Evolutionary conservation across 2,888 invertebrate species (phyloP), one percentile per base, ranked within the genome.

Genomic region (Dynastes maya): DNA sequence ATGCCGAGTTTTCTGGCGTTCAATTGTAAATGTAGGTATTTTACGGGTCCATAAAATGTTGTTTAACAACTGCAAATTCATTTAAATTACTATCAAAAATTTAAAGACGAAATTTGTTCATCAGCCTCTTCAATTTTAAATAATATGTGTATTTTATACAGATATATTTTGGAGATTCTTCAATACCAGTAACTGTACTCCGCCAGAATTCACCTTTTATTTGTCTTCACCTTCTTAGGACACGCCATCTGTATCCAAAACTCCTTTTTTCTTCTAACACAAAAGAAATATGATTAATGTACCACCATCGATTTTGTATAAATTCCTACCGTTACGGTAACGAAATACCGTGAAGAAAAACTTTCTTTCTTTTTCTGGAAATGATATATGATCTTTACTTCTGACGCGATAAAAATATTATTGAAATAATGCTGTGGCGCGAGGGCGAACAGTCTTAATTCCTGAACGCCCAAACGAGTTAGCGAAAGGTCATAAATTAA

Each of bases 381-480:
- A 72, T 72, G 72, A 72, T 72, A 40, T 72, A 72, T 40, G 72
- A 58, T 40, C 40, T 72, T 27, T 58, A 72, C 58, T 61, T 72
- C 58, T 72, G 55, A 58, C 72, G 27, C 72, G 72, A 72, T 72
- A 72, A 72, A 72, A 72, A 72, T 72, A 72, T 58, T 72, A 72
- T 72, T 72, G 72, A 72, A 58, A 72, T 72, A 72, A 72, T 72
- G 37, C 71, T 9, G 72, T 16, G 11, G 64, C 64, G 37, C 13
- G 45, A 49, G 49, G 40, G 55, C 8, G 72, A 72, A 37, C 8
- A 8, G 58, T 72, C 72, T 72, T 58, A 72, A 72, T 72, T 58
- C 40, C 11, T 40, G 1, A 2, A n/a, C 40, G 32, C 11, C 29
- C 9, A 11, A 45, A 45, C 45, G 45, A 32, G 64, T 64, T 64